Base-by-base conservation (phyloP, 2,797 vertebrate genomes). In the Morus bassanus region DNA sequence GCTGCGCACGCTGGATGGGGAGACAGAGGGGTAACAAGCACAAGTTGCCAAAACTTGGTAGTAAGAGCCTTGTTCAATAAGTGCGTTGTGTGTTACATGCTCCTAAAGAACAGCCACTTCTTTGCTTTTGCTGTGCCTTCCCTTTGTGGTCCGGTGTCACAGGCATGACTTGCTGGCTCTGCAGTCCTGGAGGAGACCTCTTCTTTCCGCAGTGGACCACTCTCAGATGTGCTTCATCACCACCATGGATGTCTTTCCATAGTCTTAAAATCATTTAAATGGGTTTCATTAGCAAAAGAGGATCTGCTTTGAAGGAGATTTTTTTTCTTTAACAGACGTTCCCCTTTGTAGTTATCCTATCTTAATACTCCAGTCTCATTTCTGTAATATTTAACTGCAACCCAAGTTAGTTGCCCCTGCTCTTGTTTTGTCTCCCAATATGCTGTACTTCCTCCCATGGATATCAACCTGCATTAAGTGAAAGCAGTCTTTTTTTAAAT, bases 1-100 rank as follows among this genome's bases (percentile, higher is more conserved):
- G 69, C 27, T n/a, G 45, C 1, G 2, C 6, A 1, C 1, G 5
- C 41, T 68, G 59, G 21, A 17, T 43, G 19, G 27, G 13, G 9
- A 75, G 59, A 39, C 69, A 39, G 17, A 6, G 6, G n/a, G n/a
- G 21, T 14, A 61, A 67, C 30, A 63, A 76, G 31, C 23, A 67
- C 33, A 37, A 35, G n/a, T 18, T 92, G 25, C 21, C 67, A 79
- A 64, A 69, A 24, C 13, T 86, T 45, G 13, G 14, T 33, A 60
- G 45, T 41, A 74, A 87, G 82, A 82, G 6, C 9, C 9, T 82
- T 27, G 11, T 30, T 87, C 22, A 41, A 2, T 19, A 51, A 27
- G 10, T 23, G 24, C 19, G 6, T 16, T 51, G 7, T 72, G 69
- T 64, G 12, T 41, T n/a, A 53, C 19, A 1, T 3, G 4, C 43